Base-by-base conservation (phyloP, 2,888 invertebrate species). In the Trichogramma dendrolimi region DNA sequence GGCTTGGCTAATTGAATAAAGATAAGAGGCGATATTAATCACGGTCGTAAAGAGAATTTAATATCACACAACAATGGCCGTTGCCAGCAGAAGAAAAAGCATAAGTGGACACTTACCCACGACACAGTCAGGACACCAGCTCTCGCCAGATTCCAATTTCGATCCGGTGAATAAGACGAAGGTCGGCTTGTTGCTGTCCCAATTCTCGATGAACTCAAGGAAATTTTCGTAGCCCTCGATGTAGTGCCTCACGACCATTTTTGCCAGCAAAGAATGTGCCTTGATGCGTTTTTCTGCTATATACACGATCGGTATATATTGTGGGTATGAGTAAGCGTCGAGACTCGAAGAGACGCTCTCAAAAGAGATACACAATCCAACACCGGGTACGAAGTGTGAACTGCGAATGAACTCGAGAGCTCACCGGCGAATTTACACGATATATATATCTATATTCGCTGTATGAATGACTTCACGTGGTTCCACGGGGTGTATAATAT, bases 91-190 rank as follows among this genome's bases (percentile, higher is more conserved):
- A 51, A 51, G 7, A 5, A 38, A 5, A 27, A 27, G n/a, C 11
- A 40, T n/a, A 38, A 27, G 14, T 11, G 48, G 5, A 7, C 48
- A n/a, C 48, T 81, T 83, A 92, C 92, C 92, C 81, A 83, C 84
- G 10, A 89, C 88, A 79, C 95, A 95, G 77, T 95, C 95, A 0
- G 89, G 86, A 73, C 95, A 95, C 95, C 95, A 95, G 77, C 92
- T 94, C 60, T 84, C 78, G 0, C 92, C 93, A 69, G 83, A 79
- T 0, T 83, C 76, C 55, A 83, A 74, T 77, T 87, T 87, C 47
- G 84, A 81, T 27, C 91, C 91, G 68, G 83, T 84, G 73, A 88
- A 91, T 70, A 86, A 83, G 56, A 89, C 80, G 67, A 85, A 77
- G 47, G 84, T 75, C 27, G 75, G 67, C 5, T 81, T 81, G 6